Evolutionary conservation across 2,797 vertebrate species (phyloP), one percentile per base, ranked within the genome.

Genomic region (Silurus lanzhouensis): DNA sequence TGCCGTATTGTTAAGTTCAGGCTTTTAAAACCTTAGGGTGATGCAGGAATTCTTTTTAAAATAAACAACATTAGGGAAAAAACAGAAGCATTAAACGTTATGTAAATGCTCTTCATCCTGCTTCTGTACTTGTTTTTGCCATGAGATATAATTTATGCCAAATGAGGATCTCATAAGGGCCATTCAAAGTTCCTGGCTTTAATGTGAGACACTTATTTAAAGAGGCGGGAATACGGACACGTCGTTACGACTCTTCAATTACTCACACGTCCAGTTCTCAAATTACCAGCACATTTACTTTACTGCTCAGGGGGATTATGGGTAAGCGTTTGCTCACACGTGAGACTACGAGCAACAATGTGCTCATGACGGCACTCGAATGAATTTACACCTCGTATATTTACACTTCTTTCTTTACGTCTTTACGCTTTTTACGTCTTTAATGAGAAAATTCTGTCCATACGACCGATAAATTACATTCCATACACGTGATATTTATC

Each of bases 111-210:
- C 87, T 31, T 71, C 83, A 84, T 57, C 88, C 89, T 90, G 90
- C 89, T 92, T 88, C 58, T 81, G 88, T 91, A 85, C 88, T 92
- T 78, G 27, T 79, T 91, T 92, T 92, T 88, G 92, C 91, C 58
- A 79, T 52, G 52, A 46, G 80, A 76, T 83, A 64, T 85, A 48
- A 78, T 84, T 87, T 84, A 57, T 84, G 66, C 75, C 61, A 48
- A 75, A 87, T 76, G 25, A 66, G 61, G 76, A 52, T 77, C 78
- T 76, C 82, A 70, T 70, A 77, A 83, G 63, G 48, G 48, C 86
- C 82, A 19, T 88, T 89, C 86, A 89, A 88, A 84, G 55, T 55
- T 77, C 70, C 81, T 84, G 70, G 83, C 84, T 84, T 88, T 88
- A 86, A 86, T 84, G 83, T 38, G 72, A 15, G 78, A 81, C 76